Evolutionary conservation across 1,140 invertebrate genomes (phyloP).

Genomic region (Pogonognathellus flavescens): DNA sequence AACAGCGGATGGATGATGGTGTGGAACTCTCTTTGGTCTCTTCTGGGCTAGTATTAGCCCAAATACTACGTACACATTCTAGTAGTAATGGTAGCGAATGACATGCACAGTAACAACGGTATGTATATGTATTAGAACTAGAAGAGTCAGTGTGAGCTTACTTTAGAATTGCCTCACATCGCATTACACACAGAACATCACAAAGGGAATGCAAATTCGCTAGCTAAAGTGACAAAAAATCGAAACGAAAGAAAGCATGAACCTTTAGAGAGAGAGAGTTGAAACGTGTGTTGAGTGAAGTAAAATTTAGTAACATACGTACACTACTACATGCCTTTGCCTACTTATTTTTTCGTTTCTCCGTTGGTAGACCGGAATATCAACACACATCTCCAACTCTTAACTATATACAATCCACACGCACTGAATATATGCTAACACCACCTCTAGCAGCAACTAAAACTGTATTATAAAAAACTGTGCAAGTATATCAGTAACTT

Average conservation of each 20-base stretch:
- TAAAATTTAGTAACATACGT: constrained; percentile 5
- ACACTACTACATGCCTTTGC: neutral
- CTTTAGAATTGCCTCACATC: constrained; percentile 34
- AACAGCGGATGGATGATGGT: neutral
- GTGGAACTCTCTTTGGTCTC: neutral
- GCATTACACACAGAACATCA: constrained; percentile 41
- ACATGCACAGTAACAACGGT: neutral
- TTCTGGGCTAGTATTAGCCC: neutral
- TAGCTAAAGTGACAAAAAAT: constrained; percentile 47
- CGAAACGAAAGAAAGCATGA: constrained; percentile 42
- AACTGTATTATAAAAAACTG: too few relatives aligned
- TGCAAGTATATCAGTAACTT: too few relatives aligned
- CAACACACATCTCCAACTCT: too few relatives aligned
- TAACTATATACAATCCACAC: too few relatives aligned
- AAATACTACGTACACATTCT: neutral
- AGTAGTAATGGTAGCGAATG: neutral
- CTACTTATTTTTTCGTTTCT: too few relatives aligned
- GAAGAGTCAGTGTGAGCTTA: constrained; percentile 4
- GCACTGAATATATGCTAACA: too few relatives aligned
- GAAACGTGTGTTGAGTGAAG: constrained; percentile 37
- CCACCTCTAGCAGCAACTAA: too few relatives aligned
- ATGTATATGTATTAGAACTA: constrained; percentile 5
- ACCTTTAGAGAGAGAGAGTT: neutral
- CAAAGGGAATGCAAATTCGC: constrained; percentile 37
- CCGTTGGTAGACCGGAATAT: too few relatives aligned